Base-by-base conservation (phyloP, 2,888 invertebrate species). In the Galeopsomyia nigrocyanea region DNA sequence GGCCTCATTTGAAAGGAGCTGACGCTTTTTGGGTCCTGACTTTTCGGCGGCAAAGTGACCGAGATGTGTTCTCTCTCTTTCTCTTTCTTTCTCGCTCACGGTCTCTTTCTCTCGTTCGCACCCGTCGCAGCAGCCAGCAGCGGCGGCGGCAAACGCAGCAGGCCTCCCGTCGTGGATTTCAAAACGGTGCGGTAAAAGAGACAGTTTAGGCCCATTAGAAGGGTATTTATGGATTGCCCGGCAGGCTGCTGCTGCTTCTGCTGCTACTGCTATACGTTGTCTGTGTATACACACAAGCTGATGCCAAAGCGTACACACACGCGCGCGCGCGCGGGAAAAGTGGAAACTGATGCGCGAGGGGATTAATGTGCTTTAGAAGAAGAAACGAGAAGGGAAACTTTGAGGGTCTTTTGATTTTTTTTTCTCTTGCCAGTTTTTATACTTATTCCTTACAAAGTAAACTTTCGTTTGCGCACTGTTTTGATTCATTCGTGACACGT, bases 221-320 rank as follows among this genome's bases (percentile, higher is more conserved):
- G 80, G 81, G 80, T 84, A 84, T 83, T 84, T 83, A 83, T 83
- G 81, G 81, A 83, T 83, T 82, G 80, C 78, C 78, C 78, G 77
- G 69, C 70, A 73, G 75, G 78, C 77, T 75, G 17, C 56, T 53
- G 57, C 49, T 55, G 39, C 62, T 63, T 9, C 31, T 7, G 7
- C 39, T 39, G 13, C 39, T 10, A 39, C 13, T 39, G 39, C 39
- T 39, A 39, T 39, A 39, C 39, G 13, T n/a, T 50, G 26, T 26
- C 26, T 19, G 13, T 50, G 39, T 57, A 17, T 56, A 57, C 31
- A 64, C 60, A 71, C 66, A 46, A 47, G 39, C 17, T 16, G 13
- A n/a, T 46, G 22, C 46, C 39, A 17, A 21, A 7, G 53, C n/a
- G 5, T 53, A 53, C 19, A 9, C 68, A 55, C 61, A 69, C 68